A percentile compares a stretch with the other conserved stretches of the same genome.
Conservation (phyloP, 2,888 invertebrate species). For the Melanargia galathea region DNA sequence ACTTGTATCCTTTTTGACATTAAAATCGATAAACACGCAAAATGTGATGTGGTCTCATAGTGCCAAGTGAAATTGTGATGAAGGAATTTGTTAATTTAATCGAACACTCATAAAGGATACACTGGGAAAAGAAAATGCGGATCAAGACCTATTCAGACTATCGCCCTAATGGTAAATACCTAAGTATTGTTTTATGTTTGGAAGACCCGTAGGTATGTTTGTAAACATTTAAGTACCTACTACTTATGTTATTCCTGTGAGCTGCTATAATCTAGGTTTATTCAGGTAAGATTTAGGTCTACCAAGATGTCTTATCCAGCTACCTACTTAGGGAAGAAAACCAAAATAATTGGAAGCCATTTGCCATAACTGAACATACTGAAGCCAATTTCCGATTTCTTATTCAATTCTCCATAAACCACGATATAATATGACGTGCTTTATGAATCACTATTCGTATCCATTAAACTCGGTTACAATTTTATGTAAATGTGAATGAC, state of each 20-base stretch:
- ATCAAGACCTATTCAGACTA: slow-evolving; percentile 74
- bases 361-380: too few relatives aligned
- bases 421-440: slow-evolving; percentile 3
- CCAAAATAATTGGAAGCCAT: neutral
- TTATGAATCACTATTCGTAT: slow-evolving; percentile 13
- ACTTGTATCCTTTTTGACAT: slow-evolving; percentile 79
- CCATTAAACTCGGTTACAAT: slow-evolving; percentile 14
- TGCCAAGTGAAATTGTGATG: slow-evolving; percentile 71
- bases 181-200: slow-evolving; percentile 17
- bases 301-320: too few relatives aligned
- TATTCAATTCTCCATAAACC: slow-evolving; percentile 4
- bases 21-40: slow-evolving; percentile 64
- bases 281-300: too few relatives aligned
- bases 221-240: too few relatives aligned
- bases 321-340: too few relatives aligned
- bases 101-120: slow-evolving; percentile 80
- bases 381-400: neutral
- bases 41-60: slow-evolving; percentile 71
- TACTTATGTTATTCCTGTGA: too few relatives aligned
- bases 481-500: slow-evolving; percentile 16
- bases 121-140: slow-evolving; percentile 81
- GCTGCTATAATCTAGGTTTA: too few relatives aligned
- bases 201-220: slow-evolving; percentile 1
- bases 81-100: slow-evolving; percentile 61
- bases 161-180: slow-evolving; percentile 79